Evolutionary conservation across 1,140 invertebrate genomes (phyloP), one percentile per base, ranked within the genome.

Genomic region (Lysiphlebus fabarum): DNA sequence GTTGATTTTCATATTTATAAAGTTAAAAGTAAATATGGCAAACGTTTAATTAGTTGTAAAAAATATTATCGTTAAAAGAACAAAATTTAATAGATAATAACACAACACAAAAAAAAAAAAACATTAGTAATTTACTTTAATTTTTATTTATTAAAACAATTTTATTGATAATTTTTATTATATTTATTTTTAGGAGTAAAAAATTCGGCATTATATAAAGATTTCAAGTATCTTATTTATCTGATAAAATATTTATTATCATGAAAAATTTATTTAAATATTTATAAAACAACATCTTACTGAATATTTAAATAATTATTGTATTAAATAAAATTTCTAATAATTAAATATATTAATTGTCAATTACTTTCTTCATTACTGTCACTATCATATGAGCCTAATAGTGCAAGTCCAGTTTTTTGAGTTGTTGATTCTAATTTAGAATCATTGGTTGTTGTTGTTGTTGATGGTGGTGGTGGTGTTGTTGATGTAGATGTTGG

Each of bases 331-430:
- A 26, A 26, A 2, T 26, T 26, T 26, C 17, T 26, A 26, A 26
- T 26, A 26, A 26, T 26, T 1, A 60, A 62, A 65, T 56, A 65
- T 9, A 57, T 48, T 12, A 44, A 61, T 36, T 60, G 62, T 59
- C 41, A 53, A 70, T 66, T 75, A 62, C 73, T 62, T 49, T 72
- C 75, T 41, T 73, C 70, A 2, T 80, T 72, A 64, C 81, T 82
- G 54, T 84, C 84, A 77, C 84, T 87, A 56, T 83, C 86, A 0
- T 90, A 91, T 33, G 81, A 78, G 6, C 87, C 85, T 43, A 92
- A 69, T 45, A 91, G 75, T 2, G 85, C 86, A 10, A 91, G 78
- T 17, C 87, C 83, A 59, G 69, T 63, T 40, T 59, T 45, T 64
- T 49, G 61, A 11, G 4, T 58, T 65, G 53, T 42, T 45, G 6